phyloP scores from a whole-genome alignment of 1,140 invertebrate species.

The Maconellicoccus hirsutus region DNA sequence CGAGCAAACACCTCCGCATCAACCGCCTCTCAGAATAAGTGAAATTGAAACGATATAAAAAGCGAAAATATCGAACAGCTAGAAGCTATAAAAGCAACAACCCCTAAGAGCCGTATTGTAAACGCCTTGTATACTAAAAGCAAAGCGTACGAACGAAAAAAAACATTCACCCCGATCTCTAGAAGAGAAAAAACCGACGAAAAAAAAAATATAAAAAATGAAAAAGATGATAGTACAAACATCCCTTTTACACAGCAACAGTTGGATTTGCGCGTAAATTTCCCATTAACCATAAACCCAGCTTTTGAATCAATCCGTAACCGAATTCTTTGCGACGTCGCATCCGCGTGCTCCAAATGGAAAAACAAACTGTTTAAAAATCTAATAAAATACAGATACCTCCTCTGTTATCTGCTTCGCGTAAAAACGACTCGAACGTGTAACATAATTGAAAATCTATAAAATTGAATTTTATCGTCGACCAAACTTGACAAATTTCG shows the following conservation, averaged over 20 bases:
- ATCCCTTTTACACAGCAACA: background rate
- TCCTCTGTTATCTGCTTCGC: background rate
- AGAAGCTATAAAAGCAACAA: constrained; percentile 2
- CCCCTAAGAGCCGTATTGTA: constrained; percentile 2
- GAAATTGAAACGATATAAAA: constrained; percentile 5
- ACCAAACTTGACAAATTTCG: constrained; percentile 2
- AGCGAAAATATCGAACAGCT: constrained; percentile 7
- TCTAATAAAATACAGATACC: background rate
- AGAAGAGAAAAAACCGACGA: background rate
- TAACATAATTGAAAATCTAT: constrained; percentile 1
- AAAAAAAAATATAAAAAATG: background rate
- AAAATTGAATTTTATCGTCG: constrained; percentile 2
- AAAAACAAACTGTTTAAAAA: constrained; percentile 10
- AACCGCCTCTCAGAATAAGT: background rate
- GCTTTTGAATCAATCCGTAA: background rate
- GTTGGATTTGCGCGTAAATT: constrained; percentile 3
- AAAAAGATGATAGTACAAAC: background rate
- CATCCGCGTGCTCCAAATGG: background rate
- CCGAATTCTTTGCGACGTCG: background rate
- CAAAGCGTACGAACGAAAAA: background rate
- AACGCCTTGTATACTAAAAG: constrained; percentile 2
- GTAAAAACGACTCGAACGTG: background rate
- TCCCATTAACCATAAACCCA: background rate
- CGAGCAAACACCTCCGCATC: no score
- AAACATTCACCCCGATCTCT: no score